A percentile compares a stretch with the other conserved stretches of the same genome.
Evolutionary conservation across 2,888 invertebrate species (phyloP).

Genomic region (Melinopterus prodromus): DNA sequence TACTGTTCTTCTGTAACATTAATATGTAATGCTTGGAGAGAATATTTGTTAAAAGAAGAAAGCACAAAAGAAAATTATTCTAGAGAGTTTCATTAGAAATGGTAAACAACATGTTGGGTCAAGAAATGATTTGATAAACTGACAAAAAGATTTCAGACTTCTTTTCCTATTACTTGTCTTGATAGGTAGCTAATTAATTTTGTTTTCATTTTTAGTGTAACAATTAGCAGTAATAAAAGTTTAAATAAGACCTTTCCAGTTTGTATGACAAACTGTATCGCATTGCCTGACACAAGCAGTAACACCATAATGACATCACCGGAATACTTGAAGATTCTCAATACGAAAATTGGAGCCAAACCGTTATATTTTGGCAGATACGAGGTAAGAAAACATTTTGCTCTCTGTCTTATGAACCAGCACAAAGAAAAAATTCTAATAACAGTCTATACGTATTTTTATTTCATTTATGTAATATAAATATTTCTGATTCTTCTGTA

Average conservation of each 20-base stretch:
- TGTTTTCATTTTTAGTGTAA: conserved; percentile 31
- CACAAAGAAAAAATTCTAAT: too few relatives aligned
- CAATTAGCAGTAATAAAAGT: conserved; percentile 28
- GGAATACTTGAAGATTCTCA: conserved; percentile 56
- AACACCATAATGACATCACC: conserved; percentile 59
- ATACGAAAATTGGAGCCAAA: conserved; percentile 56
- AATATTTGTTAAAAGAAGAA: too few relatives aligned
- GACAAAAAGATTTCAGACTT: too few relatives aligned
- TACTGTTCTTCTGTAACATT: too few relatives aligned
- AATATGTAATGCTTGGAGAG: too few relatives aligned
- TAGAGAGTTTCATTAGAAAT: too few relatives aligned
- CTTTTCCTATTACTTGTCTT: neutral
- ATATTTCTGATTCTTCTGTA: too few relatives aligned
- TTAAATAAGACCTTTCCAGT: conserved; percentile 45
- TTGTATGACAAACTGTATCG: conserved; percentile 57
- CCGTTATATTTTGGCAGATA: conserved; percentile 49
- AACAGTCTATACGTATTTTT: too few relatives aligned
- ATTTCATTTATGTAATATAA: too few relatives aligned
- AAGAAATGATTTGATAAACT: too few relatives aligned
- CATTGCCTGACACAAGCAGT: conserved; percentile 59
- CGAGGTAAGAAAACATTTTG: conserved; percentile 46
- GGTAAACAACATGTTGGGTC: too few relatives aligned
- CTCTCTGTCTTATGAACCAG: neutral
- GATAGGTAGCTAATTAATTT: neutral
- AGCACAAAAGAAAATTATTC: too few relatives aligned